Percentiles rank a stretch among this genome's conserved stretches.
These are phyloP conservation scores for Spialia ferax DNA, from an alignment of 2,888 invertebrate genomes.

Conservation along the genomic window DNA sequence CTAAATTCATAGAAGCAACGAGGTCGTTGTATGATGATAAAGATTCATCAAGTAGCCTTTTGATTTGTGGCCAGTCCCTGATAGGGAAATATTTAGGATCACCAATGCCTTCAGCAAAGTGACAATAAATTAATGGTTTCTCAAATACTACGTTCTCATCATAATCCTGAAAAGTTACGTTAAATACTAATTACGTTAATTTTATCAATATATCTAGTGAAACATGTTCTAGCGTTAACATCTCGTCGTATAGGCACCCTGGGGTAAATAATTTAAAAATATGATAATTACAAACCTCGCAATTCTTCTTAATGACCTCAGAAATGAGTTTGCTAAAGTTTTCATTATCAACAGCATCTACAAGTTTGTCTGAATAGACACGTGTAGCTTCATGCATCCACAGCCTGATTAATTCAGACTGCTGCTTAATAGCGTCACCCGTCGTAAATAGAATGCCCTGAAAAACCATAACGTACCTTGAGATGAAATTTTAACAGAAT, in stretches of 20 bases:
- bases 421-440: slow-evolving; percentile 90
- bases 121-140: slow-evolving; percentile 95
- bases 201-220: background rate
- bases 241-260: no score
- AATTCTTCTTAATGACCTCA: slow-evolving; percentile 93
- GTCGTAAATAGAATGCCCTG: slow-evolving; percentile 95
- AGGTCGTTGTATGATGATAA: slow-evolving; percentile 95
- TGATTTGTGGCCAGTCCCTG: slow-evolving; percentile 89
- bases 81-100: slow-evolving; percentile 97
- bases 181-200: background rate
- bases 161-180: slow-evolving; percentile 86
- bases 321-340: slow-evolving; percentile 90
- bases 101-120: slow-evolving; percentile 96
- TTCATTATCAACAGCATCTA: slow-evolving; percentile 92
- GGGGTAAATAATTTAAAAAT: no score
- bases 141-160: slow-evolving; percentile 91
- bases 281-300: slow-evolving; percentile 78
- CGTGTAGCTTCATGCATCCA: slow-evolving; percentile 97
- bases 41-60: slow-evolving; percentile 92
- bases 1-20: slow-evolving; percentile 96
- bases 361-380: slow-evolving; percentile 96
- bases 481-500: background rate
- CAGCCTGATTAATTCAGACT: slow-evolving; percentile 91
- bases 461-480: slow-evolving; percentile 28
- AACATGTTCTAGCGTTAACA: no score